phyloP scores from a whole-genome alignment of 2,797 vertebrate genomes.

The Emydoidea blandingii region DNA sequence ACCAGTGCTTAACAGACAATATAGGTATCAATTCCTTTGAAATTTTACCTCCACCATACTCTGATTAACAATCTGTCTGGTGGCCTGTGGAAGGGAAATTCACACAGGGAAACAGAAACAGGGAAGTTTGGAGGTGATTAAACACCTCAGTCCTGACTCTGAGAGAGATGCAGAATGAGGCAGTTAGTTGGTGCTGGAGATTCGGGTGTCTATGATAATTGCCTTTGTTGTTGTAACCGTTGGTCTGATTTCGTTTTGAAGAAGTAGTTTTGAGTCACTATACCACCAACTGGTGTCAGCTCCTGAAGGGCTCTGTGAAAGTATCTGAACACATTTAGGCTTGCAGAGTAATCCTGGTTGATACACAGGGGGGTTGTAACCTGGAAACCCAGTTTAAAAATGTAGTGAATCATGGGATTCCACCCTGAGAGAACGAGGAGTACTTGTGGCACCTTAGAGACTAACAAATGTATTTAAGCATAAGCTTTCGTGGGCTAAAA shows the following conservation, averaged over 20 bases:
- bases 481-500: too few relatives aligned
- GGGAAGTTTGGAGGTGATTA: too few relatives aligned
- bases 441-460: too few relatives aligned
- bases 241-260: background rate
- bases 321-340: background rate
- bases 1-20: background rate
- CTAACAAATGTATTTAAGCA: too few relatives aligned
- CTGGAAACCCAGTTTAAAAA: background rate
- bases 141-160: too few relatives aligned
- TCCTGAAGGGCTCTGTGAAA: background rate
- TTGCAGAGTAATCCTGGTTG: background rate
- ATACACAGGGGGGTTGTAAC: background rate
- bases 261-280: background rate
- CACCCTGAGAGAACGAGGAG: background rate
- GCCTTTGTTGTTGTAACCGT: background rate
- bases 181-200: too few relatives aligned
- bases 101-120: too few relatives aligned
- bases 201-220: background rate
- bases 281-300: background rate
- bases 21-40: background rate
- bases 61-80: background rate
- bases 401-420: background rate
- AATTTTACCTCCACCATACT: background rate
- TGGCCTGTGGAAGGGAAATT: background rate
- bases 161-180: too few relatives aligned